Base-by-base conservation (phyloP, 1,140 invertebrate species). In the Achatina immaculata region DNA sequence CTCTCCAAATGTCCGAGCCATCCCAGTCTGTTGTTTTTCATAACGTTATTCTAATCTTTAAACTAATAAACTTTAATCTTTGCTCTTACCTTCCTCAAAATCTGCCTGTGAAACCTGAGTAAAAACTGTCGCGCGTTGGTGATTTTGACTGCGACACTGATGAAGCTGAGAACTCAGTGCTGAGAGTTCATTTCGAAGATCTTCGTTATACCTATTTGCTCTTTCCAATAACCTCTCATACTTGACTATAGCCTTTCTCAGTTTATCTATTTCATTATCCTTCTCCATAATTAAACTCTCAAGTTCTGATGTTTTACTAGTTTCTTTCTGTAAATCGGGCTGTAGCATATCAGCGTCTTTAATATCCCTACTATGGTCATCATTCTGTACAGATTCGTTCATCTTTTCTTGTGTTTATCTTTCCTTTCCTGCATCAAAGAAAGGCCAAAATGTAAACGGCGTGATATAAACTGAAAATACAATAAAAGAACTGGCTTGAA, bases 201-300 rank as follows among this genome's bases (percentile, higher is more conserved):
- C 73, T 34, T 75, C 73, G 58, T 75, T 75, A 40, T 75, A 75
- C 7, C 36, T 51, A 31, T 75, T 55, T 4, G 55, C n/a, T 58
- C 36, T 75, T n/a, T 75, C 55, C 19, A 58, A 34, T 16, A 58
- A 31, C 55, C 73, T 55, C 45, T 75, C 73, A 48, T 43, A 28
- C 28, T 62, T 55, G 31, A 31, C 31, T 7, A 42, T 6, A 2
- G 14, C 9, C 28, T 62, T 75, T 34, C 14, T 62, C 28, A 75
- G 28, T 16, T 58, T 36, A 31, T 75, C 31, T 31, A 75, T 75
- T 75, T 75, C 55, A 38, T 31, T 16, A 36, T 75, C 40, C 28
- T 72, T 72, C 4, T 68, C 14, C 16, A 2, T 36, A 34, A 68
- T 36, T 38, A 36, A 34, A 38, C 7, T 36, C 14, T 68, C 38